Conservation (phyloP, 2,797 vertebrate species). For the Tarsius wallacei region DNA sequence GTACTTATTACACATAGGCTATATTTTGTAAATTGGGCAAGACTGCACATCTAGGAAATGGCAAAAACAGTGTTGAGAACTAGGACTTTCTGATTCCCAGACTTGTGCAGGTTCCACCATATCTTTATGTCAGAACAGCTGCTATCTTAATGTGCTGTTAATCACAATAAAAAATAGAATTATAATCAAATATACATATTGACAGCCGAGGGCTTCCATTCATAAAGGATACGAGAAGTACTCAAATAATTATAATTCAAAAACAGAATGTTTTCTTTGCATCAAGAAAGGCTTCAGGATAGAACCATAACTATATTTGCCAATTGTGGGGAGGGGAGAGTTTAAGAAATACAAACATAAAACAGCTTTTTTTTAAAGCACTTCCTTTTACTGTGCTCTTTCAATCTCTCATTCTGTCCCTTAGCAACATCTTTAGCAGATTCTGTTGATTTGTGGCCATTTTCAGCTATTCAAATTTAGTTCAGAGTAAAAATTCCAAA, state of each 20-base stretch:
- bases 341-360: not conserved
- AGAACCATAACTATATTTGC: not conserved
- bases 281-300: not conserved
- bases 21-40: not conserved
- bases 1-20: not conserved
- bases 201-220: not conserved
- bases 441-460: not conserved
- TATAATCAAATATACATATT: not conserved
- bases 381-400: not conserved
- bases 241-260: not conserved
- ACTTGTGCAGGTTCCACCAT: not conserved
- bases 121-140: not conserved
- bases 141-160: not conserved
- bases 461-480: not conserved
- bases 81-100: not conserved
- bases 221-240: not conserved
- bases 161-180: not conserved
- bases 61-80: not conserved
- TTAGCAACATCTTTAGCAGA: constrained; percentile 17
- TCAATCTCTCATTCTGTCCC: not conserved
- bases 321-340: not conserved
- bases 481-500: not conserved
- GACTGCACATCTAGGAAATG: not conserved
- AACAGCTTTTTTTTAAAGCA: not conserved
- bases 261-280: not conserved